Percentiles rank a stretch among this genome's conserved stretches.
Conservation (phyloP, 2,797 vertebrate species). For the Oreortyx pictus region DNA sequence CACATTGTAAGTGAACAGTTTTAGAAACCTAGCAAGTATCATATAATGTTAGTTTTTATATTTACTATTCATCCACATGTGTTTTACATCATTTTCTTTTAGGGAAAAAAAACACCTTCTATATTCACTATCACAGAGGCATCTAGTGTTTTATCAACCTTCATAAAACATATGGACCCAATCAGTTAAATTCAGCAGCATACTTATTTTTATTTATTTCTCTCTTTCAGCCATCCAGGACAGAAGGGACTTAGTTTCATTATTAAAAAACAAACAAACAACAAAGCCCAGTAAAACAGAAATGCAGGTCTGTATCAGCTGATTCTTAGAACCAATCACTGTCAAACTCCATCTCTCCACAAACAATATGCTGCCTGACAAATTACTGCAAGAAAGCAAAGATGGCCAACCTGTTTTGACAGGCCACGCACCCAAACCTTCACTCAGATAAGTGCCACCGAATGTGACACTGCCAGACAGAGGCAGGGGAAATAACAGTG, state of each 20-base stretch:
- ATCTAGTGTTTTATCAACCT: neutral
- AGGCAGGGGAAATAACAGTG: neutral
- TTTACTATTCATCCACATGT: neutral
- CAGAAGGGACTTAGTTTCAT: neutral
- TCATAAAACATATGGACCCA: neutral
- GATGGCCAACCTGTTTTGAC: conserved; percentile 2
- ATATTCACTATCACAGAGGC: neutral
- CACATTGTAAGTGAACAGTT: neutral
- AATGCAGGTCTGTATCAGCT: neutral
- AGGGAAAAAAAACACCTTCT: neutral
- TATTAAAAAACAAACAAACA: neutral
- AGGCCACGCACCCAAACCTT: neutral
- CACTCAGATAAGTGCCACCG: neutral
- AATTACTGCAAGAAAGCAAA: conserved; percentile 18
- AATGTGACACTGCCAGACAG: neutral
- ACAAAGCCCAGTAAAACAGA: neutral
- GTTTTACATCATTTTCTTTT: neutral
- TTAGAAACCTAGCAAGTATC: conserved; percentile 23
- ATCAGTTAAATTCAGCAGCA: neutral
- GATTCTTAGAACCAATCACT: conserved; percentile 16
- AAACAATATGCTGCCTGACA: neutral
- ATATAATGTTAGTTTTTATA: neutral
- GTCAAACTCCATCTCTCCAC: neutral
- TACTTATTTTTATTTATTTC: conserved; percentile 20
- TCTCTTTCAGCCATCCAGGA: conserved; percentile 20